Evolutionary conservation across 2,888 invertebrate species (phyloP).

Genomic region (Mechanitis messenoides): DNA sequence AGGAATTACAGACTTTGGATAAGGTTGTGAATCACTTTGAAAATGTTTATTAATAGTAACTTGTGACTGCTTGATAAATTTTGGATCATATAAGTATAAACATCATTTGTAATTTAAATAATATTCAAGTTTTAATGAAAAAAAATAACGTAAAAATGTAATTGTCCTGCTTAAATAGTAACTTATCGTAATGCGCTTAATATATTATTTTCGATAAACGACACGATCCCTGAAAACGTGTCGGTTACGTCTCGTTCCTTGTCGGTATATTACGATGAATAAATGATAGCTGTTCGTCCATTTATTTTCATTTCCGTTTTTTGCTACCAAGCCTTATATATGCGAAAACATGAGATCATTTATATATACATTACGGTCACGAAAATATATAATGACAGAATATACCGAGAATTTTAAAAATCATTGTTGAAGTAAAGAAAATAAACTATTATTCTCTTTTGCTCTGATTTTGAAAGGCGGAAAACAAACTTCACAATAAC

Average conservation of each 20-base stretch:
- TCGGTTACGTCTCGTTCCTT: not conserved
- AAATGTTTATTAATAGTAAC: too few relatives aligned
- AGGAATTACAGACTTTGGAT: too few relatives aligned
- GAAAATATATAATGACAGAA: too few relatives aligned
- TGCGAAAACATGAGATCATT: not conserved
- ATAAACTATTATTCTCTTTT: too few relatives aligned
- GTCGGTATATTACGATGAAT: slow-evolving; percentile 15
- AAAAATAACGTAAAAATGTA: not conserved
- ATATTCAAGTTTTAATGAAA: too few relatives aligned
- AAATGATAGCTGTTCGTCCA: slow-evolving; percentile 9
- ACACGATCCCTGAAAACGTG: slow-evolving; percentile 11
- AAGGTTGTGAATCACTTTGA: too few relatives aligned
- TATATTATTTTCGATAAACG: slow-evolving; percentile 3
- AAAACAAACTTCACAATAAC: not conserved
- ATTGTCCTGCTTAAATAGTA: not conserved
- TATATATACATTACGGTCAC: not conserved
- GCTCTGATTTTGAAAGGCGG: too few relatives aligned
- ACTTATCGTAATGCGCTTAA: not conserved
- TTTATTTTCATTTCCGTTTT: slow-evolving; percentile 5
- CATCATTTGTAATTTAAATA: too few relatives aligned
- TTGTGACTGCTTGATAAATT: too few relatives aligned
- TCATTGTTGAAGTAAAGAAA: too few relatives aligned
- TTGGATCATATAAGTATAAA: too few relatives aligned
- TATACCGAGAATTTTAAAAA: too few relatives aligned
- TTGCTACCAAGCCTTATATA: not conserved